Base-by-base conservation (phyloP, 2,113 vertebrate species). In the Lanius collurio region DNA sequence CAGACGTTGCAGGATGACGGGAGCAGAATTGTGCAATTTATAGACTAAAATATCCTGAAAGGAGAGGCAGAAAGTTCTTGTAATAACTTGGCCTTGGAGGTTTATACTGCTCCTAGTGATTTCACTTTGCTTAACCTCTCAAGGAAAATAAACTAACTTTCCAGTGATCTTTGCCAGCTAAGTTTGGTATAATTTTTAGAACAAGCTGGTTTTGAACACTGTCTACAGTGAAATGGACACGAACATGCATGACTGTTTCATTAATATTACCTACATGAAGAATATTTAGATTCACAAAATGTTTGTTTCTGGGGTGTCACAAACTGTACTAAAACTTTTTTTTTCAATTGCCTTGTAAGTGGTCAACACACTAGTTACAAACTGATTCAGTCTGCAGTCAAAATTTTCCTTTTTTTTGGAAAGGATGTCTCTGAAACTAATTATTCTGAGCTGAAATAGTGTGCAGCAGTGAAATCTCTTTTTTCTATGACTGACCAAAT, bases 11-110 rank as follows among this genome's bases (percentile, higher is more conserved):
- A 96, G 92, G 93, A 92, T 94, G 79, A 84, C 79, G 56, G 93
- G 81, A 94, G 81, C 69, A 81, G 88, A 92, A 59, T 41, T 65
- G 11, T 11, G 10, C 41, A 41, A 84, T 83, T 90, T 47, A 71
- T 96, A 86, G 91, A 79, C 69, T 86, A 55, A 90, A 90, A 93
- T 92, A 83, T 75, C 57, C 62, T 75, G 65, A 80, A 95, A 87
- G 84, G 74, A 77, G 55, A 7, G 23, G 23, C 22, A 47, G 28
- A 41, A 71, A 79, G 35, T 90, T 33, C 23, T 75, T 74, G 44
- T 24, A 73, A 49, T 76, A 71, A 56, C 67, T 93, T 71, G 50
- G 62, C 52, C 11, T 64, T 60, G 7, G 27, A 92, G 81, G 76
- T 84, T 94, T 94, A 69, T 90, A 68, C 76, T 84, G 80, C 47